Conservation (phyloP, 2,888 invertebrate genomes). For the Phorcus lineatus region DNA sequence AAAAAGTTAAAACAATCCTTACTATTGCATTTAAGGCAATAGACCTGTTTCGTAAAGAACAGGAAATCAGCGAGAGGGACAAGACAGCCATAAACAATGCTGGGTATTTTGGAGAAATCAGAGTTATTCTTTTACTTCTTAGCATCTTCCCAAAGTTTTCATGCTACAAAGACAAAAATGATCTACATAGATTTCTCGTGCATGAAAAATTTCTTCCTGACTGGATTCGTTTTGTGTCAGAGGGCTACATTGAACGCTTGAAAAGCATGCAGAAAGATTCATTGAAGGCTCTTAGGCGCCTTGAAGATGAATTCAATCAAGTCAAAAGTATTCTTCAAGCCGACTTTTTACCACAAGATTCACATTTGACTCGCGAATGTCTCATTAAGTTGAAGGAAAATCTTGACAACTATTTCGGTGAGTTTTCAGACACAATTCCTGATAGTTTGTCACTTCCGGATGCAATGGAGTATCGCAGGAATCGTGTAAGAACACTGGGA, state of each 20-base stretch:
- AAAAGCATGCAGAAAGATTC: slow-evolving; percentile 39
- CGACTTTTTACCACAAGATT: background rate
- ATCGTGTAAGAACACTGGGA: slow-evolving; percentile 40
- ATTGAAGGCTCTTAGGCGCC: slow-evolving; percentile 38
- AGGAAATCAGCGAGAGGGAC: slow-evolving; percentile 46
- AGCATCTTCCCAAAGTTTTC: slow-evolving; percentile 43
- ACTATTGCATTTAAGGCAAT: slow-evolving; percentile 43
- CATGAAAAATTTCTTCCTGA: slow-evolving; percentile 33
- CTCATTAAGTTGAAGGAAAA: slow-evolving; percentile 43
- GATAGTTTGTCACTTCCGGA: slow-evolving; percentile 31
- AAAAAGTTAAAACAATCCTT: slow-evolving; percentile 42
- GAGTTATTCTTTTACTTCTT: slow-evolving; percentile 45
- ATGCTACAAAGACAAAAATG: background rate
- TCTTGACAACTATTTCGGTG: slow-evolving; percentile 56
- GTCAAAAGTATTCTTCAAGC: slow-evolving; percentile 33
- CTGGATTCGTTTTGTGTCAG: slow-evolving; percentile 28
- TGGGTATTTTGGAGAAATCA: slow-evolving; percentile 54
- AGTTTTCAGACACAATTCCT: slow-evolving; percentile 43
- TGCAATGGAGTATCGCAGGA: slow-evolving; percentile 40
- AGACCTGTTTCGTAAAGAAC: slow-evolving; percentile 48
- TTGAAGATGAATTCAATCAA: slow-evolving; percentile 49
- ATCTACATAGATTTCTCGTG: slow-evolving; percentile 44
- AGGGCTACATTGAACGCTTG: slow-evolving; percentile 29
- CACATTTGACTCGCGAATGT: slow-evolving; percentile 25
- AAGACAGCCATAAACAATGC: slow-evolving; percentile 44